These are phyloP conservation scores for Ariolimax columbianus DNA, from an alignment of 2,888 invertebrate species.

Conservation along the genomic window DNA sequence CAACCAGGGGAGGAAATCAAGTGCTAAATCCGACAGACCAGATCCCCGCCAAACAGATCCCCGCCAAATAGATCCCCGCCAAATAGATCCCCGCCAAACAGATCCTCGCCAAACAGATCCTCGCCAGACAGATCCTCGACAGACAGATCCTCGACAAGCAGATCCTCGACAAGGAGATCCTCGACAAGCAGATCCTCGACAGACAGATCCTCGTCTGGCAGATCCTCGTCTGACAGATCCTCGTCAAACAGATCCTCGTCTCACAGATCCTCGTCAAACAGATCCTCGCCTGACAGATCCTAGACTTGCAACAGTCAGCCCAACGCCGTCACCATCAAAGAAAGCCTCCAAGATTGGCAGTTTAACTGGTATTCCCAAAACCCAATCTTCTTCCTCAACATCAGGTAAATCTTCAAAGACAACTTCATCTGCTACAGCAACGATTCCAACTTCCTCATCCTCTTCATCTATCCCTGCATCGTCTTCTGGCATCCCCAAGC, in stretches of 20 bases:
- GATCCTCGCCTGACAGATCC: conserved; percentile 49
- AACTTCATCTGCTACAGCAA: conserved; percentile 35
- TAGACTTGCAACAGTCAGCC: conserved; percentile 53
- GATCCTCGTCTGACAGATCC: conserved; percentile 49
- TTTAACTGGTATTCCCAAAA: conserved; percentile 44
- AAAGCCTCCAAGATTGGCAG: conserved; percentile 50
- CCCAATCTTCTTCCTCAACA: conserved; percentile 41
- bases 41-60: conserved; percentile 49
- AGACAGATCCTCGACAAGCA: conserved; percentile 43
- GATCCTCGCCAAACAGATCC: conserved; percentile 48
- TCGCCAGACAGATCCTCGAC: conserved; percentile 45
- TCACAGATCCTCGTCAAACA: conserved; percentile 44
- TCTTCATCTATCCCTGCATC: conserved; percentile 45
- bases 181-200: conserved; percentile 45
- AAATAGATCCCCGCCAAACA: conserved; percentile 41
- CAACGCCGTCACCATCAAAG: conserved; percentile 46
- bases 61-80: conserved; percentile 42
- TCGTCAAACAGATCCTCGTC: conserved; percentile 32
- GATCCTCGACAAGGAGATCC: conserved; percentile 43
- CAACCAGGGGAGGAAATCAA: conserved; percentile 60
- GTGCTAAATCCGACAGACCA: conserved; percentile 52
- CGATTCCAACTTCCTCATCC: conserved; percentile 40
- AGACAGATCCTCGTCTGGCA: conserved; percentile 44
- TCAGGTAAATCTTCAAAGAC: conserved; percentile 46
- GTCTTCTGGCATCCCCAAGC: conserved; percentile 54